phyloP scores from a whole-genome alignment of 2,797 vertebrate species.

The Gouania willdenowi region DNA sequence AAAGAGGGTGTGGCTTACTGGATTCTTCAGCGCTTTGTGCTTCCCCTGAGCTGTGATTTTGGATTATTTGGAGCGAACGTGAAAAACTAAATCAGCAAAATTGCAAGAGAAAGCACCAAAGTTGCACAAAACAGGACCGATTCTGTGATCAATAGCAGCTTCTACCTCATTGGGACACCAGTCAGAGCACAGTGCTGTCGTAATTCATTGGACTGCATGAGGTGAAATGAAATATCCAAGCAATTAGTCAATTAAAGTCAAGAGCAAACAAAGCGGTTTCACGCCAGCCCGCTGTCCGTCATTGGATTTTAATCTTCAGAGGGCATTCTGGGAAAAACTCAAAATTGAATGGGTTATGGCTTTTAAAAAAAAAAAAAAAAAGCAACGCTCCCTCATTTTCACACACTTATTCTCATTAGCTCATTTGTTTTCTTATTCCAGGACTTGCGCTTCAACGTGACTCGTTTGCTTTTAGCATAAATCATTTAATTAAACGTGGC shows the following conservation, averaged over 20 bases:
- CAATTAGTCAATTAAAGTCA: constrained; percentile 55
- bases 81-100: constrained; percentile 7
- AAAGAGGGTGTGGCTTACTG: constrained; percentile 30
- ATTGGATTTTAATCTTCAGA: constrained; percentile 42
- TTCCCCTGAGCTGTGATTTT: not conserved
- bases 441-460: no score
- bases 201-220: constrained; percentile 35
- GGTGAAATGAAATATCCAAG: constrained; percentile 41
- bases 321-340: constrained; percentile 40
- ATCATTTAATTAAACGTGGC: no score
- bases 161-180: constrained; percentile 21
- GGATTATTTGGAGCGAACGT: not conserved
- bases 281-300: constrained; percentile 19
- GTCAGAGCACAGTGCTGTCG: constrained; percentile 20
- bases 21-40: not conserved
- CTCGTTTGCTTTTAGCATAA: no score
- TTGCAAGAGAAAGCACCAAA: constrained; percentile 13
- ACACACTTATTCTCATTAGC: not conserved
- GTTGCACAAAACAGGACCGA: constrained; percentile 15
- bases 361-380: not conserved
- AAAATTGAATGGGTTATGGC: constrained; percentile 17
- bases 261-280: constrained; percentile 46
- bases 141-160: constrained; percentile 47
- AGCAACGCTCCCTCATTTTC: not conserved
- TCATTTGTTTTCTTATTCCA: not conserved